Evolutionary conservation across 2,888 invertebrate species (phyloP), one percentile per base, ranked within the genome.

Genomic region (Acanthosepion esculentum): DNA sequence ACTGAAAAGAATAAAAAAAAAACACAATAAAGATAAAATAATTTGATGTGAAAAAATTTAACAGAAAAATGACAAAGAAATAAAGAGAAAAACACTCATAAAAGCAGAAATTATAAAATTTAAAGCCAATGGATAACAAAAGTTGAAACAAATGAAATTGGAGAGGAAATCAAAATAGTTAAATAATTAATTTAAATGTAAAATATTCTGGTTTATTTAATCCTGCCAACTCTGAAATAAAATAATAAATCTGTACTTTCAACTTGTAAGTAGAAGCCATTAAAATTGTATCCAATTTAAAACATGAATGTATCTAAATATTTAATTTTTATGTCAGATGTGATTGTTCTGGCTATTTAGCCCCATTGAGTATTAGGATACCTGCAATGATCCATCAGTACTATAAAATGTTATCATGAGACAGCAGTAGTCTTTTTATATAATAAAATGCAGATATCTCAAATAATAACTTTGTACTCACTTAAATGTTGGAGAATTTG

Each of bases 291-390:
- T n/a, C 78, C 78, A 78, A 78, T 78, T 78, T 78, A 33, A 78
- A 78, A 78, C 78, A 78, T 78, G 78, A 78, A 78, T 78, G n/a
- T n/a, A 78, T 78, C n/a, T 78, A 78, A 78, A 78, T 78, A 78
- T 78, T 78, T 78, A 78, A 78, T 78, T 78, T 78, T 78, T n/a
- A 78, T 78, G n/a, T 78, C 15, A 15, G 78, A 78, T 78, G n/a
- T n/a, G 78, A 78, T 78, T 33, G n/a, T n/a, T 15, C 33, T n/a
- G 18, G n/a, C 33, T 78, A 6, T n/a, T 33, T 78, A 15, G n/a
- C n/a, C 4, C 15, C 18, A 78, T 7, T 2, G 33, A 78, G n/a
- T 5, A n/a, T 78, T 78, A 33, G 78, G 78, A 78, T 78, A 10
- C n/a, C n/a, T 78, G 10, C 78, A 78, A 78, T 78, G 78, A 78